These are phyloP conservation scores for Schizotus pectinicornis DNA, from an alignment of 2,888 invertebrate genomes.

Conservation along the genomic window DNA sequence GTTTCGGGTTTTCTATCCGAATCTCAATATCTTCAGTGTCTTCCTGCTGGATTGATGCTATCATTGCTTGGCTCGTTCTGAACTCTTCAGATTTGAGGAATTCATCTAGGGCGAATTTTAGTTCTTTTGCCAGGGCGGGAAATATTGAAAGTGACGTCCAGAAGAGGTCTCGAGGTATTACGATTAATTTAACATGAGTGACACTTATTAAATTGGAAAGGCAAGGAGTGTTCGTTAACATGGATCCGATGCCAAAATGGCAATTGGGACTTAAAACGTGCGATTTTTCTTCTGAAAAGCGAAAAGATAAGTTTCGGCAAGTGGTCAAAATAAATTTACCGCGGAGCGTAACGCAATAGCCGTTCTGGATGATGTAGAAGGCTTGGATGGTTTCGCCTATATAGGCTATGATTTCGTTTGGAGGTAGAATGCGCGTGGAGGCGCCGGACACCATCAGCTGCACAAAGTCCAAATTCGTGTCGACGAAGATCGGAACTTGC, in stretches of 20 bases:
- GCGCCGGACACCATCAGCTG: constrained; percentile 57
- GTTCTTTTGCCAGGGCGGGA: background rate
- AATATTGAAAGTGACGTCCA: constrained; percentile 8
- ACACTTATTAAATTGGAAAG: constrained; percentile 59
- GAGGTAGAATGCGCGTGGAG: constrained; percentile 45
- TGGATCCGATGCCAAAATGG: background rate
- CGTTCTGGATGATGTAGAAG: constrained; percentile 62
- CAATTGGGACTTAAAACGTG: constrained; percentile 6
- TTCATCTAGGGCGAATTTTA: background rate
- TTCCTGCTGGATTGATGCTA: too few relatives aligned
- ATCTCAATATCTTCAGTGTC: too few relatives aligned
- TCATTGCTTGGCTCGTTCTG: background rate
- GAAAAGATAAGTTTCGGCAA: constrained; percentile 56
- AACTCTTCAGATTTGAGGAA: constrained; percentile 5
- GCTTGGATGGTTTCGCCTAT: constrained; percentile 61
- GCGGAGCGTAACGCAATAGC: constrained; percentile 58
- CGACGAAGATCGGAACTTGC: constrained; percentile 59
- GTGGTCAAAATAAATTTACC: constrained; percentile 27
- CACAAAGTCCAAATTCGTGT: constrained; percentile 38
- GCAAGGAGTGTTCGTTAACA: constrained; percentile 6
- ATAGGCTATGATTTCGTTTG: constrained; percentile 61
- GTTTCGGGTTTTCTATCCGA: too few relatives aligned
- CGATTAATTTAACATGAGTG: constrained; percentile 62
- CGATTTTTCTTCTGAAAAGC: constrained; percentile 46
- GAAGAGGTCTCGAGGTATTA: constrained; percentile 47